Evolutionary conservation across 2,797 vertebrate species (phyloP), one percentile per base, ranked within the genome.

Genomic region (Thamnophis elegans): DNA sequence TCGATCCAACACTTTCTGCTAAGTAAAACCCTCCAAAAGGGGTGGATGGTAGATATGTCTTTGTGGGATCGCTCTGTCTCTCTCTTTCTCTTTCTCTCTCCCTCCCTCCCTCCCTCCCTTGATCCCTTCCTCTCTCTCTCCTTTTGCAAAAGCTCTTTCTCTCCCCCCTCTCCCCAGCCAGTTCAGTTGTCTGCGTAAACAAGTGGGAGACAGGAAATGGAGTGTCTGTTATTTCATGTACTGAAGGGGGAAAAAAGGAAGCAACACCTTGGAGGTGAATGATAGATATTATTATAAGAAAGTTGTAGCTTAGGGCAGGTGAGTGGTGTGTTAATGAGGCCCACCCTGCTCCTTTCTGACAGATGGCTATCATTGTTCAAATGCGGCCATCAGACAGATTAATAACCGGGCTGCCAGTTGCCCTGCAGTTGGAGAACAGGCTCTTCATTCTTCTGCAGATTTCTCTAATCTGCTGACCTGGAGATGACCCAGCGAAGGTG

Each of bases 301-400:
- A 97, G 97, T 97, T 97, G 97, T 97, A 97, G 98, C 98, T 98
- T 96, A 98, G 97, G 97, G 98, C 98, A 98, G 98, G 98, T 98
- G 98, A 98, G 97, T n/a, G 0, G 96, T 95, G 98, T 96, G 97
- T 97, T 98, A 98, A 98, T 97, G 98, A 98, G 98, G 97, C 96
- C 93, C 97, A 98, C 97, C 97, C 97, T 98, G 97, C 97, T 94
- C 97, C 94, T 95, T 97, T 94, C 97, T 98, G 98, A 98, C 98
- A 98, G 98, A 98, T 98, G 98, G 98, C 98, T 97, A 97, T 98
- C 98, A 97, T 97, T 97, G 97, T 96, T 97, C 96, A 94, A 94
- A 95, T 89, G 95, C 95, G 98, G 97, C 96, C 96, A 96, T 96
- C 96, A 95, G 96, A 95, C 96, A 98, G 98, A 98, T 97, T 97